Evolutionary conservation across 1,140 invertebrate genomes (phyloP), one percentile per base, ranked within the genome.

Genomic region (Oppia nitens): DNA sequence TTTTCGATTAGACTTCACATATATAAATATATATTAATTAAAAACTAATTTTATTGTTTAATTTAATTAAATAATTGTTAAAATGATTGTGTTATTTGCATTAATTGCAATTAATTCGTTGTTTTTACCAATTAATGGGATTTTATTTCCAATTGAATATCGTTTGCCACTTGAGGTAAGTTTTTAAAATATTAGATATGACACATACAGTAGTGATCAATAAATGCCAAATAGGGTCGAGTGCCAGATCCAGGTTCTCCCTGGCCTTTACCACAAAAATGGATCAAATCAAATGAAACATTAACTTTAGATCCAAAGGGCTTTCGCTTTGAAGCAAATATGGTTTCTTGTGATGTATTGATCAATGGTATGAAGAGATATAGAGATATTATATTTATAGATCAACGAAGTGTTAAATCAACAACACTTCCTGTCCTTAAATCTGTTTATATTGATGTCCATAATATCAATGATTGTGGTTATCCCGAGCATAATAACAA

Each of bases 401-500:
- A 57, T 45, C 9, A 47, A 20, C 12, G 14, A 49, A 24, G 27
- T 45, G 17, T 26, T 3, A 25, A 21, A 2, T 25, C 20, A 20
- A 29, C 60, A 6, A 9, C 11, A 60, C 56, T 20, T 24, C 25
- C 58, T 20, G 24, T 60, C 4, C 17, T 51, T 26, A 26, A 57
- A 25, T 11, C 21, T 23, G 47, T 57, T 6, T 14, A 57, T 32
- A 24, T 57, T 26, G 14, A 55, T 2, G 27, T 57, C 26, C 11
- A n/a, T 12, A 25, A 58, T 47, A 14, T 61, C 20, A 25, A 47
- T 4, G 28, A 56, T 20, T 64, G 63, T 60, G 53, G 17, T 4
- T 63, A 64, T 53, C 63, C 63, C 2, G 21, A 55, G n/a, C 49
- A 51, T 29, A 54, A 48, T 27, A 54, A 55, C 14, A 40, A 63